Conservation (phyloP, 2,113 vertebrate species). For the Cephalopholis sonnerati region DNA sequence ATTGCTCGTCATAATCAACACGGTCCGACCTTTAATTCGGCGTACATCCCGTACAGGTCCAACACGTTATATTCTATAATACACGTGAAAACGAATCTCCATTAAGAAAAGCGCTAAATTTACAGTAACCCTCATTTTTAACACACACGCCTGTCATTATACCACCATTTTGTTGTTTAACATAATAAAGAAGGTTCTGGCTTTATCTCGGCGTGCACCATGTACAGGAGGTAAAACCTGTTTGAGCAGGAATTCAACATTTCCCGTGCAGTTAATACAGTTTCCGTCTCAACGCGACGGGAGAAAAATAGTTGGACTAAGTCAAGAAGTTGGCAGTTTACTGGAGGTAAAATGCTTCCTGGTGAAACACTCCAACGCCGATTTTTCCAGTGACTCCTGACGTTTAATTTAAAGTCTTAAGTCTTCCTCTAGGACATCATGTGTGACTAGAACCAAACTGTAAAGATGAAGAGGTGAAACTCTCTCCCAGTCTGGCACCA, state of each 20-base stretch:
- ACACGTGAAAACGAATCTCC: background rate
- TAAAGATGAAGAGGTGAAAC: background rate
- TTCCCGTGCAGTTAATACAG: accelerated
- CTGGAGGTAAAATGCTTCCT: accelerated
- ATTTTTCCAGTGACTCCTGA: background rate
- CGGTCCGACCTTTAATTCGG: too few species aligned
- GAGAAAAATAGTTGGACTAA: background rate
- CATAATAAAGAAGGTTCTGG: accelerated
- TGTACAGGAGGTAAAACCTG: accelerated
- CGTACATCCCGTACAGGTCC: too few species aligned
- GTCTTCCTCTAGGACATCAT: accelerated
- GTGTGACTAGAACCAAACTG: accelerated
- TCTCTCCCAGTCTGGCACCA: background rate
- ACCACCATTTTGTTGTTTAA: accelerated
- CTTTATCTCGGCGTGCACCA: background rate
- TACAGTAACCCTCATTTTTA: background rate
- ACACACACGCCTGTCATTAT: accelerated
- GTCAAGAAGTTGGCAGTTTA: background rate
- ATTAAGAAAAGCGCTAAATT: background rate
- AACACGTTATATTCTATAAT: too few species aligned
- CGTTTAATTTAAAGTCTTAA: accelerated
- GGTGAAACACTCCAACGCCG: accelerated
- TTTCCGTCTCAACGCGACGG: accelerated
- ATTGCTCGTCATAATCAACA: too few species aligned
- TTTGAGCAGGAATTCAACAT: background rate